phyloP scores from a whole-genome alignment of 2,797 vertebrate genomes.

The Numenius phaeopus region DNA sequence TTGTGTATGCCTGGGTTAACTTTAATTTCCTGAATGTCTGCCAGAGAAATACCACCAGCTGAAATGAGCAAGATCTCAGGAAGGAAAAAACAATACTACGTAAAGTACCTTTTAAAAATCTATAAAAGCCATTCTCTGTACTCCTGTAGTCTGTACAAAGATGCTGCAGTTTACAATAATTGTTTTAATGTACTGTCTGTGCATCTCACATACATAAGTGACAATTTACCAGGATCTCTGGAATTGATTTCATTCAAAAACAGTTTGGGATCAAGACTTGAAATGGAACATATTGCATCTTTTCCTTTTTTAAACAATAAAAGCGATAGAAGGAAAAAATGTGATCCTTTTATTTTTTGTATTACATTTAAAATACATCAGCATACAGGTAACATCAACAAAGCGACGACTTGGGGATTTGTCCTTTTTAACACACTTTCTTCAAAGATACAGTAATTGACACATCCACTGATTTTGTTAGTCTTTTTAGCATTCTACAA shows the following conservation, averaged over 20 bases:
- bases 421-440: background rate
- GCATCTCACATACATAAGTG: background rate
- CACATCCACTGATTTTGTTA: background rate
- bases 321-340: background rate
- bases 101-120: background rate
- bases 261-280: background rate
- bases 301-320: background rate
- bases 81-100: background rate
- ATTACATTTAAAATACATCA: background rate
- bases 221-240: background rate
- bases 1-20: background rate
- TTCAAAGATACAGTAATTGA: background rate
- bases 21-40: background rate
- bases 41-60: background rate
- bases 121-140: background rate
- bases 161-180: background rate
- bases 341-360: background rate
- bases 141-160: background rate
- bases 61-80: background rate
- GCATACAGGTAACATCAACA: background rate
- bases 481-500: background rate
- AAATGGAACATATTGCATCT: background rate
- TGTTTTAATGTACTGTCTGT: background rate
- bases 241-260: background rate
- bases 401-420: background rate